Conservation (phyloP, 1,140 invertebrate species). For the Hestina assimilis region DNA sequence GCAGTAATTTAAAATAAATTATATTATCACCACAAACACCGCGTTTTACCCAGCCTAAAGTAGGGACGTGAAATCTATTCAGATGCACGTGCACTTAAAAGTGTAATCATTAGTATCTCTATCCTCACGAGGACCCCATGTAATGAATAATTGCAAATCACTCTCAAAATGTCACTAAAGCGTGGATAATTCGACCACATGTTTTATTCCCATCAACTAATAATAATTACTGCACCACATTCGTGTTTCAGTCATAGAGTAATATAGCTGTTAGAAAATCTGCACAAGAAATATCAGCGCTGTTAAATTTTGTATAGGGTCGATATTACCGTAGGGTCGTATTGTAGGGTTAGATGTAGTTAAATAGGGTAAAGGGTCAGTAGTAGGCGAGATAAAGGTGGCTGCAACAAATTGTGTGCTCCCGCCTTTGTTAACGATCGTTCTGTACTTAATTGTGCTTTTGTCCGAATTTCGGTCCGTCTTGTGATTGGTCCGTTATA, state of each 20-base stretch:
- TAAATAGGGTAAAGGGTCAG: slow-evolving; percentile 74
- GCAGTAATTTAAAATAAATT: slow-evolving; percentile 7
- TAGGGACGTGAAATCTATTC: slow-evolving; percentile 7
- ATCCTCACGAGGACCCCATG: slow-evolving; percentile 35
- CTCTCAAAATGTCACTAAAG: slow-evolving; percentile 69
- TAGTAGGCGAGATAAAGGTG: slow-evolving; percentile 70
- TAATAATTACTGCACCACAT: slow-evolving; percentile 46
- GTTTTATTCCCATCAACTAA: slow-evolving; percentile 70
- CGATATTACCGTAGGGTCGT: slow-evolving; percentile 28
- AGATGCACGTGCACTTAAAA: slow-evolving; percentile 34
- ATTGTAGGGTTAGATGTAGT: slow-evolving; percentile 48
- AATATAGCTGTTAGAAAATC: slow-evolving; percentile 24
- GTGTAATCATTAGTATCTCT: slow-evolving; percentile 50
- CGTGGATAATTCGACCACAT: slow-evolving; percentile 69
- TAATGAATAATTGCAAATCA: slow-evolving; percentile 63
- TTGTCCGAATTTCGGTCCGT: slow-evolving; percentile 57
- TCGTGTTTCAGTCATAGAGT: slow-evolving; percentile 26
- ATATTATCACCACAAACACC: neutral
- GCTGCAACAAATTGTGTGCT: slow-evolving; percentile 74
- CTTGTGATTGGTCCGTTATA: slow-evolving; percentile 53
- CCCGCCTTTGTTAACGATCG: slow-evolving; percentile 66
- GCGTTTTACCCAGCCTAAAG: neutral
- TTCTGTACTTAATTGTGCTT: slow-evolving; percentile 75
- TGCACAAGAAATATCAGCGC: slow-evolving; percentile 23
- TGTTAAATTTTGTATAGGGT: slow-evolving; percentile 17